phyloP scores from a whole-genome alignment of 2,797 vertebrate species.

The Paguma larvata region DNA sequence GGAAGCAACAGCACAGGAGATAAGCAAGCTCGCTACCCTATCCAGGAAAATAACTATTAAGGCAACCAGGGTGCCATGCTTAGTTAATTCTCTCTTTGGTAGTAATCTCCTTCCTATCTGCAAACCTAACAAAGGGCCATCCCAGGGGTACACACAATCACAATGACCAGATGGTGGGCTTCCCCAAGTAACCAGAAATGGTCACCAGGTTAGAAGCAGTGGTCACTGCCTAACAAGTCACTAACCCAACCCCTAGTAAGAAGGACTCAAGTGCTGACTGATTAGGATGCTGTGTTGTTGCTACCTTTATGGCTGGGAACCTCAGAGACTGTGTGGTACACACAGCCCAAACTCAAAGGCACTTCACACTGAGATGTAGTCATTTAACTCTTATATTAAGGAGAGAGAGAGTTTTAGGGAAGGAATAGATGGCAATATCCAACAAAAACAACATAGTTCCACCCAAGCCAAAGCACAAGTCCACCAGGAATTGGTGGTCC shows the following conservation, averaged over 20 bases:
- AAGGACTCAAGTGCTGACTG: background rate
- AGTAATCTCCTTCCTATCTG: background rate
- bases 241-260: background rate
- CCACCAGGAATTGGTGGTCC: background rate
- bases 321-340: background rate
- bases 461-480: background rate
- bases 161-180: background rate
- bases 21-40: background rate
- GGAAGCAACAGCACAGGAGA: background rate
- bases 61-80: background rate
- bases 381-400: background rate
- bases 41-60: constrained; percentile 18
- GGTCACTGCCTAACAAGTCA: background rate
- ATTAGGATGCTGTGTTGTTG: background rate
- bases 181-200: background rate
- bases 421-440: background rate
- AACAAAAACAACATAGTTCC: background rate
- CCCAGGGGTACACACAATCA: background rate
- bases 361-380: background rate
- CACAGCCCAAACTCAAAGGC: background rate
- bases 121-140: background rate
- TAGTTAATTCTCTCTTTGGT: background rate
- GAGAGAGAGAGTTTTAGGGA: background rate
- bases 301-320: background rate
- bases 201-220: background rate